A percentile compares a stretch with the other conserved stretches of the same genome.
phyloP scores from a whole-genome alignment of 2,888 invertebrate genomes.

The Syrphus vitripennis region DNA sequence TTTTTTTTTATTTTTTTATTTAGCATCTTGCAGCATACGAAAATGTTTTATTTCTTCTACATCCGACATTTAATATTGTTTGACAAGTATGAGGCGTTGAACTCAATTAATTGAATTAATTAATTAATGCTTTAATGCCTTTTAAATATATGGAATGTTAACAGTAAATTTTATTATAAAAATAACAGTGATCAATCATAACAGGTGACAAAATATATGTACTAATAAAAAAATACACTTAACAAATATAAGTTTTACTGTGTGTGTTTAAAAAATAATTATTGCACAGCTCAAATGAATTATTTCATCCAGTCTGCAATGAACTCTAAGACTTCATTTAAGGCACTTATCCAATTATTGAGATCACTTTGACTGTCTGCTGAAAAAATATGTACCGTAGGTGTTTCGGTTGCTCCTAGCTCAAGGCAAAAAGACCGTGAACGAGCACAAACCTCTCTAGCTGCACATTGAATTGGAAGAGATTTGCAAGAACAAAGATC shows the following conservation, averaged over 20 bases:
- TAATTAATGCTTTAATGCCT: neutral
- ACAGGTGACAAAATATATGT: constrained; percentile 61
- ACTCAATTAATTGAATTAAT: no score
- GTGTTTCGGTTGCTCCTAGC: constrained; percentile 70
- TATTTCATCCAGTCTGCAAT: constrained; percentile 80
- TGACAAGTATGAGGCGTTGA: no score
- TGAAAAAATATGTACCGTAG: constrained; percentile 77
- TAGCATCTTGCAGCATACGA: no score
- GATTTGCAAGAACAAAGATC: constrained; percentile 80
- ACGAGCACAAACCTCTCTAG: constrained; percentile 81
- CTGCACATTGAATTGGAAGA: constrained; percentile 76
- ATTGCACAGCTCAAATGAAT: constrained; percentile 49
- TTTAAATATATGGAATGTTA: constrained; percentile 29
- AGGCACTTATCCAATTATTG: constrained; percentile 80
- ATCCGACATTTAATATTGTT: no score
- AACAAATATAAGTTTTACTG: constrained; percentile 32
- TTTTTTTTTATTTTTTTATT: no score
- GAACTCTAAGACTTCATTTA: constrained; percentile 81
- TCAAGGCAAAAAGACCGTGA: constrained; percentile 81
- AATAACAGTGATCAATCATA: constrained; percentile 52
- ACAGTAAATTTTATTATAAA: constrained; percentile 49
- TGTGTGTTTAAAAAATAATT: constrained; percentile 8
- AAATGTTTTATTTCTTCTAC: no score
- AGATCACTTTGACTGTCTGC: constrained; percentile 82
- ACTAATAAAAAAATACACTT: constrained; percentile 41